Base-by-base conservation (phyloP, 2,113 vertebrate species). In the Carassius auratus region DNA sequence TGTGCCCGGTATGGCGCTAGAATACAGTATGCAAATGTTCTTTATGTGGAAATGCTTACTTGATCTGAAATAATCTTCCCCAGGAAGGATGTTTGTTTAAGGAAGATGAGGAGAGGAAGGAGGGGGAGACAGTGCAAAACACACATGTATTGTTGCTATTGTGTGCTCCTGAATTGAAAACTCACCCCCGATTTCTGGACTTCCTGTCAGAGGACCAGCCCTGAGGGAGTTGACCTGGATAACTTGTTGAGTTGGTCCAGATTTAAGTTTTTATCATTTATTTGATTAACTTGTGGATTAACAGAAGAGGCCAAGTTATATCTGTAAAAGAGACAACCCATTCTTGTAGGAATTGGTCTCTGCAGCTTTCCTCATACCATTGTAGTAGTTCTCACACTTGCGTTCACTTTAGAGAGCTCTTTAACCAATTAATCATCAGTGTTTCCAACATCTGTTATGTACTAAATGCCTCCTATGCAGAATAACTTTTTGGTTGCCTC, bases 1-100 rank as follows among this genome's bases (percentile, higher is more conserved):
- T 30, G 52, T 74, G 69, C 55, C 50, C 71, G 0, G 4, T 69
- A 62, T 42, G 62, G 77, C 21, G 15, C 36, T 50, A 23, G 23
- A n/a, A 33, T 62, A 42, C 9, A 68, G 62, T 79, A 85, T 75
- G 61, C 88, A 75, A 81, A 68, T 83, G 45, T 79, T 87, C 52
- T 81, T 81, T 48, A 45, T 88, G 86, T 74, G 77, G 91, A 92
- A 90, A 76, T 86, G 92, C 90, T 90, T 89, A 93, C 86, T 0
- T 71, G 52, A 89, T 88, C 85, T 55, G 82, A 92, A 90, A 91
- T 90, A 90, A 91, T 93, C 91, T 86, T 62, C 75, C 66, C 48
- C 77, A 89, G 91, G 92, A 95, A 94, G 94, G 92, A 93, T 92
- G 92, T 94, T 91, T 93, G 90, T 91, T 91, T 92, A 87, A 90